phyloP scores from a whole-genome alignment of 2,888 invertebrate species.

The Ryuthela nishihirai region DNA sequence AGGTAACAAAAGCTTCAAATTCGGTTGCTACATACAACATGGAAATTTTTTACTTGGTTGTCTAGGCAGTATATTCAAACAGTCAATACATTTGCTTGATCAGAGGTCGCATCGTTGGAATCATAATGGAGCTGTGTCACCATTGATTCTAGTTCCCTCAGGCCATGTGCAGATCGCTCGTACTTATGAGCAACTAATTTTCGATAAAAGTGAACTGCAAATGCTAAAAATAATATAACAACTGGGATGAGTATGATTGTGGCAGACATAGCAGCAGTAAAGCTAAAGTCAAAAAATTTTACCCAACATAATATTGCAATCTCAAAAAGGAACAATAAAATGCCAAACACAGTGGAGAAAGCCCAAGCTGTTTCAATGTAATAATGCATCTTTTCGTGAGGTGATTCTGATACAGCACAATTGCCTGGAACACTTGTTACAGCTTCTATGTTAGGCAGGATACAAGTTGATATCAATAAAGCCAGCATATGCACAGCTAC shows the following conservation, averaged over 20 bases:
- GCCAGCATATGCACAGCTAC: slow-evolving; percentile 93
- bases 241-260: slow-evolving; percentile 85
- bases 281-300: slow-evolving; percentile 71
- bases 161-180: slow-evolving; percentile 46
- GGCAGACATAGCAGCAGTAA: slow-evolving; percentile 65
- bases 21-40: too few species aligned
- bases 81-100: slow-evolving; percentile 25
- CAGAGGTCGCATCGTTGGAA: slow-evolving; percentile 10
- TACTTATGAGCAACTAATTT: slow-evolving; percentile 77
- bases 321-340: slow-evolving; percentile 80
- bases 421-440: slow-evolving; percentile 73
- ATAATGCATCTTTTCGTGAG: slow-evolving; percentile 53
- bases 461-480: slow-evolving; percentile 92
- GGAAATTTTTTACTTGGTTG: too few species aligned
- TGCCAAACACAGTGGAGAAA: slow-evolving; percentile 85
- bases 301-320: slow-evolving; percentile 91
- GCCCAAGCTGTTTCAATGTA: slow-evolving; percentile 91
- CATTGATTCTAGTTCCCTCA: slow-evolving; percentile 46
- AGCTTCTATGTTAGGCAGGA: slow-evolving; percentile 89
- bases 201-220: slow-evolving; percentile 88
- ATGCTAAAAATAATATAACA: slow-evolving; percentile 77
- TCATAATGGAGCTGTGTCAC: slow-evolving; percentile 28
- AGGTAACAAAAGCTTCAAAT: too few species aligned
- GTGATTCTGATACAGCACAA: slow-evolving; percentile 49
- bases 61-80: too few species aligned